Base-by-base conservation (phyloP, 2,797 vertebrate genomes). In the Tapirus indicus region DNA sequence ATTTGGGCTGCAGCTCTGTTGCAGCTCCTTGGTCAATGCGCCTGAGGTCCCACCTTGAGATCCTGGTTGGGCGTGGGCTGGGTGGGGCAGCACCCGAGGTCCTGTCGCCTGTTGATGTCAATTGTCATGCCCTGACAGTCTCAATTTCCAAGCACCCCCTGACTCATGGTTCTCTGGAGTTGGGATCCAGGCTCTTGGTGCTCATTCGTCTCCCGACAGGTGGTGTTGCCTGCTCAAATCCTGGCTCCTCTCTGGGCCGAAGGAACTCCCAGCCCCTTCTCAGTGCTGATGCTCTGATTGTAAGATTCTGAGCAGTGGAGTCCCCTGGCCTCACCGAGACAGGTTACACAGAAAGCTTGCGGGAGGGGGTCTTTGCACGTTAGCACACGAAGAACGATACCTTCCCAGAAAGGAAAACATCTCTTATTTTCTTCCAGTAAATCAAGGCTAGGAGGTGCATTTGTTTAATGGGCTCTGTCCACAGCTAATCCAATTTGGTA, bases 361-460 rank as follows among this genome's bases (percentile, higher is more conserved):
- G 35, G 49, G 80, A 41, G 38, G 84, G 29, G 74, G 72, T 58
- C 56, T 95, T 60, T 74, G 72, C 66, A n/a, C 16, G 2, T 79
- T 74, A 85, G 17, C 14, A 18, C 21, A 1, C 23, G 0, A 60
- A 96, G 92, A 97, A 92, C 69, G 85, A 96, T 97, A 93, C 95
- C 91, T 98, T 97, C 98, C 96, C 97, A 97, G 98, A 97, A 97
- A 88, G 68, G 54, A 94, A 96, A 88, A 62, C 88, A 56, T 78
- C 92, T 91, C 91, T 66, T 95, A 83, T 97, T 98, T 98, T 96
- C 92, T 97, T 97, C 96, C 97, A 86, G 97, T 97, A 98, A 97
- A 72, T 92, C 91, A 94, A 88, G 68, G 14, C 72, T 38, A 32
- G 84, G 88, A 97, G 80, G 88, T 72, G 41, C 88, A 95, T 96